phyloP scores from a whole-genome alignment of 2,113 vertebrate genomes.

The Brachyhypopomus gauderio region DNA sequence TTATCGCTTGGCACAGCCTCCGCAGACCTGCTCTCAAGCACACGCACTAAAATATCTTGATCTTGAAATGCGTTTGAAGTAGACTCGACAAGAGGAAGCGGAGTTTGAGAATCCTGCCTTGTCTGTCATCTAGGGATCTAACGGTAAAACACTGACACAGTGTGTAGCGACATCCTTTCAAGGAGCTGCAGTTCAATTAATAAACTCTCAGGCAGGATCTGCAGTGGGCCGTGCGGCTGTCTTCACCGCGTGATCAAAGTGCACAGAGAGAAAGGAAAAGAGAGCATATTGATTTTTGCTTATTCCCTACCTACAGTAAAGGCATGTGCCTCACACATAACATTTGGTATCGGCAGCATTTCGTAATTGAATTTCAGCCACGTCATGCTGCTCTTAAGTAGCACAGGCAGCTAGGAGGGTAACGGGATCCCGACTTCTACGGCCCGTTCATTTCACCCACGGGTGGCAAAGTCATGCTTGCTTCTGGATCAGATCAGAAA shows the following conservation, averaged over 20 bases:
- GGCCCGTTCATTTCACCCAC: no score
- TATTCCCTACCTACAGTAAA: not conserved
- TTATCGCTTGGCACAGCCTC: no score
- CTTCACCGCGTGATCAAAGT: not conserved
- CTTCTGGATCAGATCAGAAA: no score
- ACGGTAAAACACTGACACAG: not conserved
- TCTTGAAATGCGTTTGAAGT: not conserved
- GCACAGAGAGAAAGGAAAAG: not conserved
- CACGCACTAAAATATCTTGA: not conserved
- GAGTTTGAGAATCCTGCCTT: not conserved
- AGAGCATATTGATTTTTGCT: not conserved
- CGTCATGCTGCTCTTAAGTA: not conserved
- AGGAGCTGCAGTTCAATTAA: not conserved
- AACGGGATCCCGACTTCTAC: no score
- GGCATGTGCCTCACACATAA: not conserved
- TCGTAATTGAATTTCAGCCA: not conserved
- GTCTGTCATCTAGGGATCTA: not conserved
- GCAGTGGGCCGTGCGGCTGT: not conserved
- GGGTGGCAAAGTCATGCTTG: no score
- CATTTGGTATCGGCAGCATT: not conserved
- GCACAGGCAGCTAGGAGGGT: no score
- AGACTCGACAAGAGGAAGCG: not conserved
- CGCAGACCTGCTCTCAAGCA: not conserved
- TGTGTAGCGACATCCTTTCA: not conserved
- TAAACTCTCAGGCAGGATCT: not conserved